Evolutionary conservation across 2,113 vertebrate species (phyloP), one percentile per base, ranked within the genome.

Genomic region (Serinus canaria): DNA sequence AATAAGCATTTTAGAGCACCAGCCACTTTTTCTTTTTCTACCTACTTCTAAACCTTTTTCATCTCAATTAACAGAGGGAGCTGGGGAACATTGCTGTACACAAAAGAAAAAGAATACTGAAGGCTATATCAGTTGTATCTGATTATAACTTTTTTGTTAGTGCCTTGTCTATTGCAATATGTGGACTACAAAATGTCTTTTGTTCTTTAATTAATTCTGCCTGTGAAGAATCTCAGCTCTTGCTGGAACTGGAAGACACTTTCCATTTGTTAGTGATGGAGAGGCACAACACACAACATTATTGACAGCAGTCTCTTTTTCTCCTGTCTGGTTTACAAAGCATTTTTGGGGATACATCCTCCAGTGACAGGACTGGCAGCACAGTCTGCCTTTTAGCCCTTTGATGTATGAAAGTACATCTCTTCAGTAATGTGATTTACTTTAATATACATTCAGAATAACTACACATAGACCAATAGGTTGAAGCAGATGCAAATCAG

Each of bases 241-340:
- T 92, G 18, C 4, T 77, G 59, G 23, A 94, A 33, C 15, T 50
- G 55, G 20, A 90, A 73, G 37, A 20, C 20, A n/a, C 6, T 85
- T 95, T 85, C 27, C 21, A 15, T 83, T 87, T 46, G 20, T 11
- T 2, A 2, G 17, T 77, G 59, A 77, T 24, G 27, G 79, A 70
- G 41, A 74, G 25, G 11, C 68, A 67, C 25, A 63, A 33, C 27
- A 74, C 5, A 31, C 17, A 27, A 76, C 3, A 3, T 74, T 83
- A 50, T 17, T 0, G 0, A 67, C 39, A 86, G 7, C 23, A 35
- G 25, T 4, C 8, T 68, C 16, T 55, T 59, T 16, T 68, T 90
- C 22, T 69, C 52, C 50, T 64, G 37, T 15, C 62, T 33, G 33
- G 17, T 14, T 62, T 59, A 39, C 46, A 53, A 72, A 35, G 16